These are phyloP conservation scores for Grallaria varia DNA, from an alignment of 2,113 vertebrate genomes.

Conservation along the genomic window DNA sequence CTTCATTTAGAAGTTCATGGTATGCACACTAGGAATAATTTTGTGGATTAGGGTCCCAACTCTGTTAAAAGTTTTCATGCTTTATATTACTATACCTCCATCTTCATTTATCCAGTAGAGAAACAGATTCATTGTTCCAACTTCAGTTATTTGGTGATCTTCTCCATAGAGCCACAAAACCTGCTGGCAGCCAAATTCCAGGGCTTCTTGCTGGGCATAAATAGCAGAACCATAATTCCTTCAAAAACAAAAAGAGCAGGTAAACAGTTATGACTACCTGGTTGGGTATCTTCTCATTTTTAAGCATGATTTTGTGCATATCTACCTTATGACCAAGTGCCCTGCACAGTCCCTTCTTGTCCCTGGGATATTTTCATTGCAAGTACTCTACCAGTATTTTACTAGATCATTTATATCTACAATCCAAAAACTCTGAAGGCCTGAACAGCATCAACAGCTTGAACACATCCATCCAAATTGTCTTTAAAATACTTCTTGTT, in stretches of 20 bases:
- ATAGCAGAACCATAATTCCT: slow-evolving; percentile 88
- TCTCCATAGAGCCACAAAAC: slow-evolving; percentile 90
- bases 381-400: background rate
- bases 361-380: background rate
- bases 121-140: slow-evolving; percentile 94
- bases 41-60: background rate
- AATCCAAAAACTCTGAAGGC: background rate
- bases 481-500: background rate
- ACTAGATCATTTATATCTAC: background rate
- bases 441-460: background rate
- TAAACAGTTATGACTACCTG: background rate
- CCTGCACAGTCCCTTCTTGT: background rate
- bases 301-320: background rate
- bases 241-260: background rate
- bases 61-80: background rate
- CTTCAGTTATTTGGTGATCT: slow-evolving; percentile 89
- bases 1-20: background rate
- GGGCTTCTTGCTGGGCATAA: slow-evolving; percentile 82
- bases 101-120: slow-evolving; percentile 91
- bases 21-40: background rate
- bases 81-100: slow-evolving; percentile 78
- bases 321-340: background rate
- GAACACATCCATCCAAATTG: background rate
- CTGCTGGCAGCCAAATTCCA: slow-evolving; percentile 84
- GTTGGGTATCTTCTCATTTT: background rate